Base-by-base conservation (phyloP, 2,113 vertebrate species). In the Chamaea fasciata region DNA sequence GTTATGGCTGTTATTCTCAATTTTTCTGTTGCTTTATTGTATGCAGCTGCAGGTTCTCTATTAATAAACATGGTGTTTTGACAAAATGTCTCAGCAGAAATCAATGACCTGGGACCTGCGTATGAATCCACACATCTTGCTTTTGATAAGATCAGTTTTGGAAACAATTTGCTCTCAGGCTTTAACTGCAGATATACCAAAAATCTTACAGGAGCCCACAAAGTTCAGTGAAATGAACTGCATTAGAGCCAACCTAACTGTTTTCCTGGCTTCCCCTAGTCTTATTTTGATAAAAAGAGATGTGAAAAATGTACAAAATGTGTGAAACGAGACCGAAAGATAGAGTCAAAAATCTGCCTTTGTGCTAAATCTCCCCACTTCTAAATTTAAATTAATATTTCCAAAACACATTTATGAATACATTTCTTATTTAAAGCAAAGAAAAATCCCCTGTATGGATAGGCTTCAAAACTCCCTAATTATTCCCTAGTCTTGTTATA, bases 361-460 rank as follows among this genome's bases (percentile, higher is more conserved):
- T 64, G 71, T 70, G 37, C 37, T 75, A 42, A 53, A 87, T 68
- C 39, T 83, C 60, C 15, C 50, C 15, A 41, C 63, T 95, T 93
- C 56, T 90, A 90, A 83, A 81, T 78, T 94, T 94, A 89, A 93
- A 73, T 64, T 87, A 62, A 15, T 96, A 92, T 96, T 96, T 92
- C 65, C 94, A 96, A 93, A 96, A 96, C 92, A 92, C 24, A 28
- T 59, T 89, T 86, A 4, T 87, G 67, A 95, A 90, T 70, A 53
- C 12, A 7, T 92, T 73, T 90, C 50, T 64, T 60, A 75, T 92
- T 94, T 91, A 86, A 95, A 93, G 84, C 30, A 55, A 81, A 60
- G 71, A 95, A 97, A 87, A 94, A 91, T 42, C 74, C 87, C 83
- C 89, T 41, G 3, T 89, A 93, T 62, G 35, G 44, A 83, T 90